A percentile compares a stretch with the other conserved stretches of the same genome.
phyloP scores from a whole-genome alignment of 1,140 invertebrate species.

The Drosophila nebulosa region DNA sequence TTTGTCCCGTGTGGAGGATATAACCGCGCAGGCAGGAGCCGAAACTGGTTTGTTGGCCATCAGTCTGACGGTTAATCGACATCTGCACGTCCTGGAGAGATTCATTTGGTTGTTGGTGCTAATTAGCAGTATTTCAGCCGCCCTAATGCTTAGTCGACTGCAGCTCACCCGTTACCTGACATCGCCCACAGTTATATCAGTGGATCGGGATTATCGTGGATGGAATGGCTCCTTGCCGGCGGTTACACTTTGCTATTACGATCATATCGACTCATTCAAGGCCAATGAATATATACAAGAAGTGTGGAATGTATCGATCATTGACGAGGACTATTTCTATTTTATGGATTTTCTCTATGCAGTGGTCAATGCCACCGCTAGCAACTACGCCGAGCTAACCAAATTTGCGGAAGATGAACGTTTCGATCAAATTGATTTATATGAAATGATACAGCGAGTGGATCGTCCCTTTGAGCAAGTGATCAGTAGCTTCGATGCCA shows the following conservation, averaged over 20 bases:
- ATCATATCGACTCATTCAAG: conserved; percentile 80
- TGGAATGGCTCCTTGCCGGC: conserved; percentile 86
- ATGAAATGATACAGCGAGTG: conserved; percentile 69
- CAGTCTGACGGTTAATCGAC: conserved; percentile 43
- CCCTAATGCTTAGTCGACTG: conserved; percentile 44
- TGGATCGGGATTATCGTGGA: conserved; percentile 85
- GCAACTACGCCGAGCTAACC: conserved; percentile 69
- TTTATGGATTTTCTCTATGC: conserved; percentile 80
- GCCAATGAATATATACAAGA: conserved; percentile 73
- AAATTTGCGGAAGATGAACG: conserved; percentile 81
- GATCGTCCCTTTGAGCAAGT: conserved; percentile 81
- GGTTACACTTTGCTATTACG: conserved; percentile 82
- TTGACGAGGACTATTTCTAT: conserved; percentile 77
- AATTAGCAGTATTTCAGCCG: conserved; percentile 42
- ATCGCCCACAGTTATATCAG: conserved; percentile 85
- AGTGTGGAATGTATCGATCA: conserved; percentile 70
- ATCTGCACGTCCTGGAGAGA: conserved; percentile 53
- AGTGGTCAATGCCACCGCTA: conserved; percentile 80
- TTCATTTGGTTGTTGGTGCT: conserved; percentile 57
- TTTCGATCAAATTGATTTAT: conserved; percentile 78
- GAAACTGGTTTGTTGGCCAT: conserved; percentile 66
- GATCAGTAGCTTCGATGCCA: conserved; percentile 80
- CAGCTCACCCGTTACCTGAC: conserved; percentile 79
- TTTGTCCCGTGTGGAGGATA: conserved; percentile 10
- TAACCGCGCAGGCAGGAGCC: conserved; percentile 45